phyloP scores from a whole-genome alignment of 1,140 invertebrate species.

The Orchestia grillus region DNA sequence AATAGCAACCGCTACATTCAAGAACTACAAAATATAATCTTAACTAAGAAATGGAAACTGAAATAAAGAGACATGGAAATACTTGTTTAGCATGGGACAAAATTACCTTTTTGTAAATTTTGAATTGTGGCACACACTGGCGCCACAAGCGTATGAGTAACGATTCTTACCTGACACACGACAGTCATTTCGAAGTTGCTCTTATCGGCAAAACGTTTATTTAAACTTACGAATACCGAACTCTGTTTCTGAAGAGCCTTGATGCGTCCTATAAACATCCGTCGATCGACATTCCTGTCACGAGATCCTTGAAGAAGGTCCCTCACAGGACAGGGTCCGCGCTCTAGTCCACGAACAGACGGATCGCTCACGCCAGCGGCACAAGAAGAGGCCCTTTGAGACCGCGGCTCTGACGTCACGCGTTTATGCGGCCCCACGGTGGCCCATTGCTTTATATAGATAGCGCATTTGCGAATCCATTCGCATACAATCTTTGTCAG shows the following conservation, averaged over 20 bases:
- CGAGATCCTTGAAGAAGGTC: neutral
- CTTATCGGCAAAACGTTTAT: neutral
- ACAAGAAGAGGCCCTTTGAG: neutral
- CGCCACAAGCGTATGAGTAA: no score
- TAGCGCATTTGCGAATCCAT: neutral
- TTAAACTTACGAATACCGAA: neutral
- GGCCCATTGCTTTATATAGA: neutral
- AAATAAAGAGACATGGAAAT: no score
- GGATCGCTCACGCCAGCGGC: neutral
- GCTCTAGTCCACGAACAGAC: neutral
- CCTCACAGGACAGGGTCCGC: neutral
- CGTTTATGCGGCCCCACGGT: slow-evolving; percentile 3
- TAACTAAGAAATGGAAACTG: no score
- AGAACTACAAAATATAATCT: no score
- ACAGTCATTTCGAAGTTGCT: neutral
- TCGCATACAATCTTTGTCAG: neutral
- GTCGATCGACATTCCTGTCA: neutral
- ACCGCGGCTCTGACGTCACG: neutral
- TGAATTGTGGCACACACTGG: no score
- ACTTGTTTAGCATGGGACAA: no score
- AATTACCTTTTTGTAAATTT: no score
- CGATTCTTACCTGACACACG: no score
- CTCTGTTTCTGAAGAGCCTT: neutral
- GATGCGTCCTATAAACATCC: neutral
- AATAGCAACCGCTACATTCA: no score